phyloP scores from a whole-genome alignment of 2,888 invertebrate genomes.

The Brenthis hecate region DNA sequence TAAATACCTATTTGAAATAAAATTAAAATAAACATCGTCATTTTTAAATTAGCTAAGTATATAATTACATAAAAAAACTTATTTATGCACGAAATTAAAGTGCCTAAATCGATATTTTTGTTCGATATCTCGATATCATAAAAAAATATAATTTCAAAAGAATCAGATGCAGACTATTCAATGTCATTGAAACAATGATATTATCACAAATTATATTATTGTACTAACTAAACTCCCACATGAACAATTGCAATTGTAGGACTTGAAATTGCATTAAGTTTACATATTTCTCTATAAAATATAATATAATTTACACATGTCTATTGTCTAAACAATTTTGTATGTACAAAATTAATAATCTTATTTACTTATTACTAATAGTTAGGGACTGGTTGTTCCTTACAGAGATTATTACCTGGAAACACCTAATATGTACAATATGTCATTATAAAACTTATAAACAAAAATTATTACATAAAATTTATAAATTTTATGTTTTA shows the following conservation, averaged over 20 bases:
- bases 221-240: constrained; percentile 11
- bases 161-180: neutral
- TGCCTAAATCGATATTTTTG: neutral
- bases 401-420: neutral
- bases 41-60: too few relatives aligned
- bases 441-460: neutral
- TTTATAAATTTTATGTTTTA: too few relatives aligned
- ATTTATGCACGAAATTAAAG: too few relatives aligned
- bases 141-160: neutral
- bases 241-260: neutral
- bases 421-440: constrained; percentile 7
- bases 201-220: constrained; percentile 15
- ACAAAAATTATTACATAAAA: neutral
- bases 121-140: neutral
- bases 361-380: constrained; percentile 1
- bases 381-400: neutral
- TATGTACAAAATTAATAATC: neutral
- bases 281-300: neutral
- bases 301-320: neutral
- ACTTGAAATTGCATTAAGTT: neutral
- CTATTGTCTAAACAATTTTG: neutral
- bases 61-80: too few relatives aligned
- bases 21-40: too few relatives aligned
- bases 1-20: too few relatives aligned
- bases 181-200: constrained; percentile 9